Percentiles rank a stretch among this genome's conserved stretches.
These are phyloP conservation scores for Colletes collaris DNA, from an alignment of 2,888 invertebrate genomes.

Conservation along the genomic window DNA sequence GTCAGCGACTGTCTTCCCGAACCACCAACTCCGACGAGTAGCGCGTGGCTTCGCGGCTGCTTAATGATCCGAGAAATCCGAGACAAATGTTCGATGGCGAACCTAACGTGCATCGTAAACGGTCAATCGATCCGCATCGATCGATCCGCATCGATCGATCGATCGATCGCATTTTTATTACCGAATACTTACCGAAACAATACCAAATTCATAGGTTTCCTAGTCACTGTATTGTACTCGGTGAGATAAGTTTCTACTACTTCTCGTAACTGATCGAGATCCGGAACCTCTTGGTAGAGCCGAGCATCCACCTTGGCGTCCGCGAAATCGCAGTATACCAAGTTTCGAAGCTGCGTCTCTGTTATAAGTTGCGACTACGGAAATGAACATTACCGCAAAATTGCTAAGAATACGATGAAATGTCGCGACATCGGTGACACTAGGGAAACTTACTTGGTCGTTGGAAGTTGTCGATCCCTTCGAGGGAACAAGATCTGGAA, in stretches of 20 bases:
- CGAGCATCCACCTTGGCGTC: conserved; percentile 96
- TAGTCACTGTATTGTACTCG: conserved; percentile 97
- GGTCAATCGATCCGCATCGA: too few species aligned
- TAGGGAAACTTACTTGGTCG: not conserved
- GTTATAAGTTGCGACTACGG: conserved; percentile 84
- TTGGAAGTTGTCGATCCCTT: not conserved
- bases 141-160: too few species aligned
- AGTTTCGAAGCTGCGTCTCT: conserved; percentile 91
- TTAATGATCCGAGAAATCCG: conserved; percentile 95
- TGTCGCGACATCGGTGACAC: not conserved
- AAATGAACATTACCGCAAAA: not conserved
- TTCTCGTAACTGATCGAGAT: conserved; percentile 90
- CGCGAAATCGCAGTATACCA: conserved; percentile 97
- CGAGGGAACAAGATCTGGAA: conserved; percentile 85
- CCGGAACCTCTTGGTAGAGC: conserved; percentile 94
- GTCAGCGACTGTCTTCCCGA: conserved; percentile 96
- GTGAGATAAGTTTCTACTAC: conserved; percentile 95
- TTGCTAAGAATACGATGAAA: too few species aligned
- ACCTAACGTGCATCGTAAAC: conserved; percentile 85
- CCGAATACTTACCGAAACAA: conserved; percentile 90
- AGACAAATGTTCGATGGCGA: conserved; percentile 97
- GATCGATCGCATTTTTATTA: too few species aligned
- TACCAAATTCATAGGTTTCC: conserved; percentile 98
- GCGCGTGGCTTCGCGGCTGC: conserved; percentile 95
- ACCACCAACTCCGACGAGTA: conserved; percentile 96